These are phyloP conservation scores for Lycophotia porphyrea DNA, from an alignment of 2,888 invertebrate genomes.

Conservation along the genomic window DNA sequence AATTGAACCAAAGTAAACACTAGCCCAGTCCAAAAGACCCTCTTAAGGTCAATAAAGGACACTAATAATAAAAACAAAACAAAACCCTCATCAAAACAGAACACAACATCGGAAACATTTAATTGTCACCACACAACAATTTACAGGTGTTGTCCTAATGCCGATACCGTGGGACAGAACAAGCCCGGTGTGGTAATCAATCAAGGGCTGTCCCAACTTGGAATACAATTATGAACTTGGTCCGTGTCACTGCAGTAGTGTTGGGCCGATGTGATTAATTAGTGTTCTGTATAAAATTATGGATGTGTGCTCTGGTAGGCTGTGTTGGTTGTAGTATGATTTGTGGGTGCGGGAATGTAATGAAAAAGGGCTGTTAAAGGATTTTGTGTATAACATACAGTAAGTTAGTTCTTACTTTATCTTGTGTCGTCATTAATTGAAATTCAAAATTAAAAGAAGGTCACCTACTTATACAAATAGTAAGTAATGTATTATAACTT, in stretches of 20 bases:
- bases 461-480: not conserved
- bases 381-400: not conserved
- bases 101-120: constrained; percentile 60
- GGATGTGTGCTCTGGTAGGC: constrained; percentile 41
- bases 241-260: constrained; percentile 84
- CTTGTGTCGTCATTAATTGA: not conserved
- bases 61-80: constrained; percentile 41
- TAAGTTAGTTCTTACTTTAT: not conserved
- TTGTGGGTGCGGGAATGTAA: constrained; percentile 7
- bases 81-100: constrained; percentile 43
- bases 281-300: constrained; percentile 67
- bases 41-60: constrained; percentile 12
- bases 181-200: constrained; percentile 82
- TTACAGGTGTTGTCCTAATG: constrained; percentile 80
- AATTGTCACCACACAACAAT: constrained; percentile 66
- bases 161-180: constrained; percentile 72
- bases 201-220: constrained; percentile 87
- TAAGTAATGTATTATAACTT: not conserved
- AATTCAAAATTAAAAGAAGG: not conserved
- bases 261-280: constrained; percentile 85
- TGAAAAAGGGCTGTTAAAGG: not conserved
- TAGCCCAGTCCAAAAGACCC: not conserved
- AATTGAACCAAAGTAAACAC: not conserved
- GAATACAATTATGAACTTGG: constrained; percentile 90
- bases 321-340: constrained; percentile 36